Conservation (phyloP, 2,113 vertebrate genomes). For the Tetrao urogallus region DNA sequence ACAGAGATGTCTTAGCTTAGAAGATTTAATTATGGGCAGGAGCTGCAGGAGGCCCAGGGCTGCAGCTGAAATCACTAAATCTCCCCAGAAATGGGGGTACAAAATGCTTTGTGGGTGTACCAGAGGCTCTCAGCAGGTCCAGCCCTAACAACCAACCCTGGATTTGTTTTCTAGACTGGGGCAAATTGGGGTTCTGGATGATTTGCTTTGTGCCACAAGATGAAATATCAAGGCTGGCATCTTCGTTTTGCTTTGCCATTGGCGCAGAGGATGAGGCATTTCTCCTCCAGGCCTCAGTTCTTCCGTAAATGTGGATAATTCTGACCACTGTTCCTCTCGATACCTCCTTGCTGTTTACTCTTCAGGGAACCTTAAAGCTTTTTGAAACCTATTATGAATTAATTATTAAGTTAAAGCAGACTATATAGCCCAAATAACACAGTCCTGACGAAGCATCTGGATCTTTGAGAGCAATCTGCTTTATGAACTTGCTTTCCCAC, state of each 20-base stretch:
- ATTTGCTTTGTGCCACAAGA: fast-evolving
- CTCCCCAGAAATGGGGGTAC: background rate
- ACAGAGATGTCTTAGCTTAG: background rate
- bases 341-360: background rate
- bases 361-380: background rate
- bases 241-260: background rate
- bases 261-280: fast-evolving
- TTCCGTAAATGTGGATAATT: background rate
- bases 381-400: conserved; percentile 10
- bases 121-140: background rate
- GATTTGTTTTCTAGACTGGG: fast-evolving
- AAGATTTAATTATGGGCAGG: conserved; percentile 40
- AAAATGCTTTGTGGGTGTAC: fast-evolving
- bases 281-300: background rate
- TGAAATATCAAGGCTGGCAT: background rate
- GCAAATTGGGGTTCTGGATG: background rate
- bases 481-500: background rate
- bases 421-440: background rate
- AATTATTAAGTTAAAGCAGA: conserved; percentile 17
- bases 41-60: background rate
- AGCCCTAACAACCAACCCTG: background rate
- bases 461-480: conserved; percentile 24
- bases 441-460: conserved; percentile 4
- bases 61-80: background rate
- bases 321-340: background rate